phyloP scores from a whole-genome alignment of 1,140 invertebrate genomes.

The Eumeta japonica region DNA sequence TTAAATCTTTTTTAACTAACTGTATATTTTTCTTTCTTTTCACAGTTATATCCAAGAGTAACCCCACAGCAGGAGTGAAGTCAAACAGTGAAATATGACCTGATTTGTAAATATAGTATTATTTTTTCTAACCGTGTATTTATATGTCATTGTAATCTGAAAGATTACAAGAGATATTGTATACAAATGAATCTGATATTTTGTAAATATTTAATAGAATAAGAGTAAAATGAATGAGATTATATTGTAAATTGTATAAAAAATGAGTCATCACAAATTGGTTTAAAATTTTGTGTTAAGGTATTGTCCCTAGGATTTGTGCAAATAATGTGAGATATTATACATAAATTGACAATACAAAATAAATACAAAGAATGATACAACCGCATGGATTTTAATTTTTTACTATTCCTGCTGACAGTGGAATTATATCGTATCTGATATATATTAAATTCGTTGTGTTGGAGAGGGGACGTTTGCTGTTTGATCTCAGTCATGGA shows the following conservation, averaged over 20 bases:
- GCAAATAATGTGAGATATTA: slow-evolving; percentile 53
- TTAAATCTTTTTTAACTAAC: no score
- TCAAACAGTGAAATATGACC: slow-evolving; percentile 23
- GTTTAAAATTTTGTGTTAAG: slow-evolving; percentile 38
- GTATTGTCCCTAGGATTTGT: slow-evolving; percentile 43
- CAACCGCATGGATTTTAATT: no score
- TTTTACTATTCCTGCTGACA: no score
- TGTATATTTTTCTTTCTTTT: no score
- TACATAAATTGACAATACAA: slow-evolving; percentile 55
- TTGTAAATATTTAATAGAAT: slow-evolving; percentile 55
- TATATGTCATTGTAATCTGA: slow-evolving; percentile 50
- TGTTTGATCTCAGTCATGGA: no score
- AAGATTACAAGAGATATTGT: slow-evolving; percentile 40
- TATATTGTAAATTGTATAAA: slow-evolving; percentile 58
- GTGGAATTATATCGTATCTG: no score
- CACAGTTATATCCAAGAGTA: slow-evolving; percentile 53
- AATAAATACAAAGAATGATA: no score
- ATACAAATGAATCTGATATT: slow-evolving; percentile 55
- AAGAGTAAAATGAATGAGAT: slow-evolving; percentile 53
- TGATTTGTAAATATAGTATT: slow-evolving; percentile 48
- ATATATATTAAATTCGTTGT: no score
- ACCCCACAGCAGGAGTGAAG: slow-evolving; percentile 43
- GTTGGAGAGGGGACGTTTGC: no score
- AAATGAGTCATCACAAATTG: slow-evolving; percentile 50
- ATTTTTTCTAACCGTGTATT: slow-evolving; percentile 48